A percentile compares a stretch with the other conserved stretches of the same genome.
These are phyloP conservation scores for Pseudoips prasinana DNA, from an alignment of 2,888 invertebrate species.

Conservation along the genomic window DNA sequence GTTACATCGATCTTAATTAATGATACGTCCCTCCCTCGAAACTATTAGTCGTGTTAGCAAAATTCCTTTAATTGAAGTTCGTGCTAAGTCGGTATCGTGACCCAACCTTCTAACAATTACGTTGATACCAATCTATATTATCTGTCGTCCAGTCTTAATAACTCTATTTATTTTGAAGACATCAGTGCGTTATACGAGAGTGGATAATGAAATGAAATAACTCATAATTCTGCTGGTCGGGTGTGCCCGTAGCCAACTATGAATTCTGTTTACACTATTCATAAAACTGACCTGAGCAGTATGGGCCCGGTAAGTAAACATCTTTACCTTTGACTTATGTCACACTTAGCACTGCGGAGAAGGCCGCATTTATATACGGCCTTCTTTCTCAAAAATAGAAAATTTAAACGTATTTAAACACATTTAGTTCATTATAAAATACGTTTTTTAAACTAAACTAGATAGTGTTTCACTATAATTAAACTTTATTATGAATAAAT, in stretches of 20 bases:
- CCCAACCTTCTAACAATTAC: conserved; percentile 65
- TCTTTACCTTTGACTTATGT: not conserved
- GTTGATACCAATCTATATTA: conserved; percentile 67
- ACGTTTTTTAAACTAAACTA: no score
- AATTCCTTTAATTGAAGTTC: conserved; percentile 68
- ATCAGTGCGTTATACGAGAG: conserved; percentile 42
- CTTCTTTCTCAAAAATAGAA: no score
- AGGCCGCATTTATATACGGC: no score
- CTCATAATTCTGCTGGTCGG: conserved; percentile 15
- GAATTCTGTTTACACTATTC: conserved; percentile 64
- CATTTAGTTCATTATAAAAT: no score
- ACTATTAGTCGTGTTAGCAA: conserved; percentile 50
- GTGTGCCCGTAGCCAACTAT: conserved; percentile 34
- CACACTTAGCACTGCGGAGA: no score
- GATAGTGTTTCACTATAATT: no score
- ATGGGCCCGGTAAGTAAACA: conserved; percentile 55
- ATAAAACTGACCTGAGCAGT: conserved; percentile 53
- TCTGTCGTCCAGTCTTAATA: conserved; percentile 60
- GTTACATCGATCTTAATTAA: conserved; percentile 37
- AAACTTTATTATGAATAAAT: no score
- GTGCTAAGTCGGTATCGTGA: conserved; percentile 60
- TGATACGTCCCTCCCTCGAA: conserved; percentile 26
- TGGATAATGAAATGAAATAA: conserved; percentile 37
- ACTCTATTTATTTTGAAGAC: conserved; percentile 58
- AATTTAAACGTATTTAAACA: no score